Percentiles rank a stretch among this genome's conserved stretches.
These are phyloP conservation scores for Candoia aspera DNA, from an alignment of 2,113 vertebrate genomes.

Conservation along the genomic window DNA sequence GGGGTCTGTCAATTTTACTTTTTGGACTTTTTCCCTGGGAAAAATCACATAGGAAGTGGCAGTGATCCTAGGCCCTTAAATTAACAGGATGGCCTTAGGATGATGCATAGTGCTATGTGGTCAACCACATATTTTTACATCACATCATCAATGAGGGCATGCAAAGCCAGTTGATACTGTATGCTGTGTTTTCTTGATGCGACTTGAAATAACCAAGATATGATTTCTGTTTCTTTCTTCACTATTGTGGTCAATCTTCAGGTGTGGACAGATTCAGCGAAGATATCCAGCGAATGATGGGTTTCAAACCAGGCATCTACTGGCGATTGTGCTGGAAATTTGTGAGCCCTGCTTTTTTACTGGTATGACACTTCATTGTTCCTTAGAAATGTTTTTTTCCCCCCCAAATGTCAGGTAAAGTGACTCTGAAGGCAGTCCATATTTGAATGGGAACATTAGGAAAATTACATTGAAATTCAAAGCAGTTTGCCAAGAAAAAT, in stretches of 20 bases:
- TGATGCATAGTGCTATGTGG: not conserved
- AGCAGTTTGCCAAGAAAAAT: too few relatives aligned
- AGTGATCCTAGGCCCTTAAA: too few relatives aligned
- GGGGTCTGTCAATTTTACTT: too few relatives aligned
- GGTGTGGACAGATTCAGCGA: constrained; percentile 98
- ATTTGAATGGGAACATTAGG: not conserved
- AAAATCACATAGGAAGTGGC: too few relatives aligned
- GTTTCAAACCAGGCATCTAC: constrained; percentile 97
- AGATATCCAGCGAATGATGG: constrained; percentile 97
- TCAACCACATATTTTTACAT: not conserved
- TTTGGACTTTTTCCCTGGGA: too few relatives aligned
- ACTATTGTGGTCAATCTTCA: constrained; percentile 62
- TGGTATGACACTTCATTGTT: constrained; percentile 78
- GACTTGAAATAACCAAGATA: not conserved
- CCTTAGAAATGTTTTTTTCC: not conserved
- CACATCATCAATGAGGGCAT: not conserved
- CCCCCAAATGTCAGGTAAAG: not conserved
- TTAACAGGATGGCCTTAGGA: too few relatives aligned
- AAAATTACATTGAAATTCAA: too few relatives aligned
- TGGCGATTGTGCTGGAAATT: constrained; percentile 99
- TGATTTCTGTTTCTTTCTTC: not conserved
- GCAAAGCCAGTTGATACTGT: not conserved
- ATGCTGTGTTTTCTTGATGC: not conserved
- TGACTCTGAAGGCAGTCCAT: not conserved
- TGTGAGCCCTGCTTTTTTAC: constrained; percentile 91